These are phyloP conservation scores for Molossus alvarezi DNA, from an alignment of 2,797 vertebrate species.

Conservation along the genomic window DNA sequence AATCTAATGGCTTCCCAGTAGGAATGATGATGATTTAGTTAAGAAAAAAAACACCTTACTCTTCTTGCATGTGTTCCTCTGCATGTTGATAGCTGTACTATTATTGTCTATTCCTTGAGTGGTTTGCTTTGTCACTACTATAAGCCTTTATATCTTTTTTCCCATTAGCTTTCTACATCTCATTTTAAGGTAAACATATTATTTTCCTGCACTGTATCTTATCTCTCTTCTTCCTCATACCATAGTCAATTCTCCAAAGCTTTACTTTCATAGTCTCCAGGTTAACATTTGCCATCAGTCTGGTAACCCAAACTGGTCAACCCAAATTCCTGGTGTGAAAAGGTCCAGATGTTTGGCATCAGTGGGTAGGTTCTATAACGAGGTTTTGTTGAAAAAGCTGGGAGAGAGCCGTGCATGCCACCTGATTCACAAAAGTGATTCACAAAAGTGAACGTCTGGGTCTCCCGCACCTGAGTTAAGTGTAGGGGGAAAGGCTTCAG, in stretches of 20 bases:
- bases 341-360: neutral
- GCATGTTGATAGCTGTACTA: neutral
- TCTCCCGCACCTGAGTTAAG: neutral
- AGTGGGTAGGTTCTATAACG: neutral
- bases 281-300: neutral
- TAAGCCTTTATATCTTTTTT: neutral
- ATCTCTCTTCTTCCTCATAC: neutral
- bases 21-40: neutral
- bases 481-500: neutral
- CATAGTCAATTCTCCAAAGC: neutral
- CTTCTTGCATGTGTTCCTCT: neutral
- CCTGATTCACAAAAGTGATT: neutral
- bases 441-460: neutral
- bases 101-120: neutral
- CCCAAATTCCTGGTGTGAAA: neutral
- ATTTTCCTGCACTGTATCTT: neutral
- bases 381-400: neutral
- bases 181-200: neutral
- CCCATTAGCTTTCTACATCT: neutral
- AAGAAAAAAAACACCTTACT: neutral
- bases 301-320: neutral
- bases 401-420: neutral
- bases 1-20: neutral
- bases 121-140: neutral
- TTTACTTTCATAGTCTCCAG: neutral